Evolutionary conservation across 1,140 invertebrate species (phyloP), one percentile per base, ranked within the genome.

Genomic region (Drosophila ironensis): DNA sequence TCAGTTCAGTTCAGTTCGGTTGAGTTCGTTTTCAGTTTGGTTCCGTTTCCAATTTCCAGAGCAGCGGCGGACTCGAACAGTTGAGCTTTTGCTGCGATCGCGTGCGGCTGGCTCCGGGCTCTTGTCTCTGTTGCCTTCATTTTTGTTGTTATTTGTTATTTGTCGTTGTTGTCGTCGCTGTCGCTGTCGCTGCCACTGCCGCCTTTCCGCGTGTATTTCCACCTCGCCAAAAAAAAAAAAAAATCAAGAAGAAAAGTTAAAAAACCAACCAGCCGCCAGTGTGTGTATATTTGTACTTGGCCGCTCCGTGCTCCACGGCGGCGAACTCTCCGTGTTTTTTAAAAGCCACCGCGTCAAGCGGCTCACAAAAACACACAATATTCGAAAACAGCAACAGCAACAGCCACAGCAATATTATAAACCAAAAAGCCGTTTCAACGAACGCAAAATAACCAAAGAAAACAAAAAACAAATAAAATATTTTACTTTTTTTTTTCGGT

Each of bases 1-100:
- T 72, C 54, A 54, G 69, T 30, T 47, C 41, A 12, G 12, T 24
- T 44, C 41, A 14, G 14, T 44, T 44, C 41, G 17, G 22, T 44
- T 44, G 20, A 24, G 41, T 44, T 44, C 27, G 41, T 17, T 38
- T 52, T 53, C 46, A 37, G 47, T 61, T 66, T 59, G 52, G 42
- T 64, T 71, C 53, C 40, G 47, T 24, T 28, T 51, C 20, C 46
- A 22, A n/a, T 28, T 56, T 66, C 40, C 54, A 50, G 53, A 50
- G 66, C 67, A 51, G 68, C 41, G 56, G n/a, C n/a, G n/a, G n/a
- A 30, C 72, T 50, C 73, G 64, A 71, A 60, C 80, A 84, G 80
- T 86, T 84, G 80, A 86, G 80, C 80, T 86, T 80, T 84, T 78
- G 80, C 73, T 86, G 80, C 74, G 80, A 84, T 86, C 80, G 80